Evolutionary conservation across 2,797 vertebrate species (phyloP), one percentile per base, ranked within the genome.

Genomic region (Protosalanx chinensis): DNA sequence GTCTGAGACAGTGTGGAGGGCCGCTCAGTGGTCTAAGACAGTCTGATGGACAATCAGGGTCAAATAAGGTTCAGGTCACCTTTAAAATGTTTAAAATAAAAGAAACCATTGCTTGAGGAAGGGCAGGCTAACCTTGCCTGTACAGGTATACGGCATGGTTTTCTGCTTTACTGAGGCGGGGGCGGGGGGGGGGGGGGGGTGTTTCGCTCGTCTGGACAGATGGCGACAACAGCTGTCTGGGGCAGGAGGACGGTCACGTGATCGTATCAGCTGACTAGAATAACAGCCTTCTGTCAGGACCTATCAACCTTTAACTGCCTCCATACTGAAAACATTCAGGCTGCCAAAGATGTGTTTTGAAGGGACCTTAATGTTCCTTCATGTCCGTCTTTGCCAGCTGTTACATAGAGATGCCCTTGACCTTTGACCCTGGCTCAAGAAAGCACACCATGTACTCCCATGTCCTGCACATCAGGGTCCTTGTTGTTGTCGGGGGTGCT

Each of bases 221-320:
- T 85, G 83, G 86, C 83, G 77, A 71, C 75, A 86, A 86, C 86
- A 89, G 79, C 86, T 86, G 85, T 84, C 72, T 49, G 72, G 33
- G 73, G 75, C 75, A 81, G 85, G 76, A 79, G 70, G 65, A 67
- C 63, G 57, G 72, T 83, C 88, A 86, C 46, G 77, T 87, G 88
- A 82, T 73, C 23, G 29, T 67, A 35, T 58, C 33, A 3, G 74
- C 79, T 65, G 82, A 76, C 77, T 79, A 30, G 35, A 84, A 80
- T 72, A 29, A 37, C 46, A 72, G 70, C 32, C 68, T 72, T 71
- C 77, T 75, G 79, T 74, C 79, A 84, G 68, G 73, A 64, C 75
- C 74, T 4, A 82, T 86, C 74, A 74, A 18, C 72, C 2, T 70
- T 79, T 74, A 41, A 78, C 74, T 76, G 72, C 81, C 81, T 77